Evolutionary conservation across 1,140 invertebrate genomes (phyloP).

Genomic region (Heliothis subflexa): DNA sequence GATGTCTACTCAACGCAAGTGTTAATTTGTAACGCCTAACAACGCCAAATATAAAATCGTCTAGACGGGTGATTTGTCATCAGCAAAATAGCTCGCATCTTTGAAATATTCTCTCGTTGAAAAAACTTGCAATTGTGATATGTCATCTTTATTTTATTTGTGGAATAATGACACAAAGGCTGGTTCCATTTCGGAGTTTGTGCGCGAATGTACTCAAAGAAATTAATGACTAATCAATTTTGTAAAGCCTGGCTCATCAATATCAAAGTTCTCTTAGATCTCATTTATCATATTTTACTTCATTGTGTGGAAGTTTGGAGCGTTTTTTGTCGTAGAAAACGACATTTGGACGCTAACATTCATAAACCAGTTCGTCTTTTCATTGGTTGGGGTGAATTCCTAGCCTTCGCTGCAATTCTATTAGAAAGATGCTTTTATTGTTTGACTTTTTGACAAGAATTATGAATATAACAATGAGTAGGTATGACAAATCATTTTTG

Average conservation of each 20-base stretch:
- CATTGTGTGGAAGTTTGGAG: not conserved
- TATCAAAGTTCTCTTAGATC: no score
- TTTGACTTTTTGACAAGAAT: no score
- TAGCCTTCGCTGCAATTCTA: no score
- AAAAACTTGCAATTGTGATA: not conserved
- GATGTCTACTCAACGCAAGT: not conserved
- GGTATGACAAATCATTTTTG: no score
- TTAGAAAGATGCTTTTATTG: no score
- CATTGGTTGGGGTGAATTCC: no score
- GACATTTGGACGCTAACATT: no score
- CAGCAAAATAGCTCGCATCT: conserved; percentile 7
- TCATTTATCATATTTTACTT: no score
- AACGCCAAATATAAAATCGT: conserved; percentile 12
- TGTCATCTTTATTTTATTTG: conserved; percentile 12
- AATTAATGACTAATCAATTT: not conserved
- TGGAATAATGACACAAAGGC: not conserved
- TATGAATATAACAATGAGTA: no score
- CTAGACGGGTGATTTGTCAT: conserved; percentile 11
- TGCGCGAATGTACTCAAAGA: not conserved
- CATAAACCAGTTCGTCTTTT: no score
- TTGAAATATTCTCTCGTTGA: not conserved
- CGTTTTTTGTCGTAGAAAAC: no score
- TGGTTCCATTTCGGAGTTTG: not conserved
- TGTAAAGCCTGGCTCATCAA: not conserved
- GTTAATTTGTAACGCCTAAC: conserved; percentile 14